These are phyloP conservation scores for Spheniscus humboldti DNA, from an alignment of 2,797 vertebrate genomes.

Conservation along the genomic window DNA sequence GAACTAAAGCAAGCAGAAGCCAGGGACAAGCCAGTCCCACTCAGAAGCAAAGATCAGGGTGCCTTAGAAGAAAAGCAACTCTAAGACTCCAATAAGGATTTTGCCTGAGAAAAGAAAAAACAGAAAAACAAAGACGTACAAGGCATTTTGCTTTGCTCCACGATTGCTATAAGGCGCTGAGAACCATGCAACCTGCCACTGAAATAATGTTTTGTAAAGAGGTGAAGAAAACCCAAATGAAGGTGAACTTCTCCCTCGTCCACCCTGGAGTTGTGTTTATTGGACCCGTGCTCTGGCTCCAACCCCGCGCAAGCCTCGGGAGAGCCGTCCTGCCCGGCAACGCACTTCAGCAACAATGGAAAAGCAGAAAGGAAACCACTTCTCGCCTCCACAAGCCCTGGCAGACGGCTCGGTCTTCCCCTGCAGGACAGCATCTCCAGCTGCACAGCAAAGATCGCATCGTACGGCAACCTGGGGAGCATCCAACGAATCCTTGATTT, in stretches of 20 bases:
- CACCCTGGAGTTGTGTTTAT: not conserved
- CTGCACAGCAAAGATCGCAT: not conserved
- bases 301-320: rapidly evolving
- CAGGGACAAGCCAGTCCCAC: not conserved
- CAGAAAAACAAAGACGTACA: too few species aligned
- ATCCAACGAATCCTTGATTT: not conserved
- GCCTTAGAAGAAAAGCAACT: not conserved
- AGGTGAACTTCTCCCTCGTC: not conserved
- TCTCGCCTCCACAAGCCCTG: too few species aligned
- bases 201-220: not conserved
- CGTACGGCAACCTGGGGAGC: not conserved
- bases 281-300: rapidly evolving
- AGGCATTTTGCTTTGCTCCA: not conserved
- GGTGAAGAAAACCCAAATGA: not conserved
- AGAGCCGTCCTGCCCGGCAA: not conserved
- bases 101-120: not conserved
- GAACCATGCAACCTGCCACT: not conserved
- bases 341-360: rapidly evolving
- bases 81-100: not conserved
- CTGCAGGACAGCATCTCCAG: not conserved
- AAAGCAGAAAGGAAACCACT: not conserved
- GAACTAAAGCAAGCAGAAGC: not conserved
- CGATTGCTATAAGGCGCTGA: not conserved
- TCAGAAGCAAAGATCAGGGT: not conserved
- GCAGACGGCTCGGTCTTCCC: not conserved